Base-by-base conservation (phyloP, 37 sponge, comb jelly and placozoan genomes). In the Haliclona indistincta region DNA sequence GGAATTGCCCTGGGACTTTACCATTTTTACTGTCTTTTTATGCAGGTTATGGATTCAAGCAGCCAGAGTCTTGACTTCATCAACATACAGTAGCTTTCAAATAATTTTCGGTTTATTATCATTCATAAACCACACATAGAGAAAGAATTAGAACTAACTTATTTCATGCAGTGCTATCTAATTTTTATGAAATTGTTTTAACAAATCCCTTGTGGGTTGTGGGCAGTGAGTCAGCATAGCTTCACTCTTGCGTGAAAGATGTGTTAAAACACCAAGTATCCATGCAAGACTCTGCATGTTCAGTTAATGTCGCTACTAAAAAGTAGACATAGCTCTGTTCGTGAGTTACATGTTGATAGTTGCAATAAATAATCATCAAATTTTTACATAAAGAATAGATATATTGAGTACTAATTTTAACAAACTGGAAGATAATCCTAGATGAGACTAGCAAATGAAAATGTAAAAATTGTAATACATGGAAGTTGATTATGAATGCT, bases 301-400 rank as follows among this genome's bases (percentile, higher is more conserved):
- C n/a, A n/a, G n/a, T n/a, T n/a, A n/a, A n/a, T n/a, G n/a, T n/a
- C n/a, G n/a, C n/a, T n/a, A n/a, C n/a, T n/a, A n/a, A n/a, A n/a
- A n/a, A n/a, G n/a, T n/a, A n/a, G n/a, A n/a, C n/a, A n/a, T n/a
- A n/a, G n/a, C n/a, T n/a, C n/a, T n/a, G n/a, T n/a, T n/a, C n/a
- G n/a, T n/a, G n/a, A n/a, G n/a, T n/a, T n/a, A n/a, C n/a, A n/a
- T 58, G 25, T 13, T 30, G 8, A 58, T 30, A 58, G 29, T 58
- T 32, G 61, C 13, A 28, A 58, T 58, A 58, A 58, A 58, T 58
- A 58, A 30, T 58, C 32, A 58, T 58, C 29, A 30, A 58, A 58
- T n/a, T n/a, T n/a, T n/a, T n/a, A n/a, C n/a, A 58, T 58, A 58
- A 58, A 30, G 32, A 30, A 7, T 6, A 58, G 25, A 58, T 7